Base-by-base conservation (phyloP, 2,888 invertebrate species). In the Gastracanthus pulcherrimus region DNA sequence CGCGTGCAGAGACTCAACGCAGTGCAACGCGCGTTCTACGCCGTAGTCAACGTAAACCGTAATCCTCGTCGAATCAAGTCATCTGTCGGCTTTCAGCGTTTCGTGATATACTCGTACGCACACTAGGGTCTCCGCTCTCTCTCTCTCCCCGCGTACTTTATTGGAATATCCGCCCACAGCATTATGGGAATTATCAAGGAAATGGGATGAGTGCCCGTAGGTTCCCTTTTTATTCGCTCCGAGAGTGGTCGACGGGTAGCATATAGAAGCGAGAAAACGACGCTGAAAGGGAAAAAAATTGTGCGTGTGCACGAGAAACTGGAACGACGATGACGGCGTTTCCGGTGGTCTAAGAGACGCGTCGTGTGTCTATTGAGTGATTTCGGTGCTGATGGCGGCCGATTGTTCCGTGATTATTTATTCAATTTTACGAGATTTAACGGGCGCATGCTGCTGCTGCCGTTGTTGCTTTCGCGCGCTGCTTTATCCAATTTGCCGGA, bases 91-190 rank as follows among this genome's bases (percentile, higher is more conserved):
- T 89, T 89, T 89, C 88, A 88, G 86, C 83, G 87, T 89, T 89
- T 89, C 87, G 87, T 70, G 70, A 60, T 66, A 72, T 58, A 74
- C n/a, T n/a, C n/a, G n/a, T n/a, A n/a, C n/a, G n/a, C 62, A 84
- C 86, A 85, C 82, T 87, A 88, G 89, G 87, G 86, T 88, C 70
- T 76, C 70, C 16, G 36, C 26, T 64, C 64, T 64, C 19, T 66
- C 70, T 48, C 84, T 58, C 80, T 36, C 58, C 69, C 84, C 89
- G 88, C 89, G 88, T 89, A 89, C 89, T 91, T 91, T 90, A 91
- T 91, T 91, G 90, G 88, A 91, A 91, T 91, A 91, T 91, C 91
- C 91, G 91, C 91, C 91, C 90, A 90, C 90, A 90, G 90, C 90
- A 90, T 91, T 90, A 90, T 90, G 89, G 90, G 90, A 90, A 91